phyloP scores from a whole-genome alignment of 2,888 invertebrate genomes.

The Hybos culiciformis region DNA sequence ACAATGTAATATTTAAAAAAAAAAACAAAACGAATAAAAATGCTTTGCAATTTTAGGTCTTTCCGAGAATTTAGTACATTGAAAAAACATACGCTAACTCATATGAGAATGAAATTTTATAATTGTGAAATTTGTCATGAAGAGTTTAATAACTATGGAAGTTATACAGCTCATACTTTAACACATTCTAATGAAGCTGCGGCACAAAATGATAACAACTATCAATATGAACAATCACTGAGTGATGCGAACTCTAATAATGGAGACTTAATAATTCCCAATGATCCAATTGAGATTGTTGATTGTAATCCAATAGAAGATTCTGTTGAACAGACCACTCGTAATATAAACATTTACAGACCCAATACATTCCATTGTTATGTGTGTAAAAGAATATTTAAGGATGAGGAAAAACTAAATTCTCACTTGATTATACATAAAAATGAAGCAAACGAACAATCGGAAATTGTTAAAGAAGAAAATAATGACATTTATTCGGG shows the following conservation, averaged over 20 bases:
- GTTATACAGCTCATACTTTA: conserved; percentile 8
- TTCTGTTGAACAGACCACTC: no score
- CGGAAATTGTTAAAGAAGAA: no score
- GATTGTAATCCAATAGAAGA: no score
- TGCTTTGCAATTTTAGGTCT: no score
- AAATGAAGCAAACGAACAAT: conserved; percentile 4
- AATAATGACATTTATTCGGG: no score
- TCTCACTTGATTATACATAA: conserved; percentile 19
- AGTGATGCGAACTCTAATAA: no score
- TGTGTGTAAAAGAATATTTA: conserved; percentile 22
- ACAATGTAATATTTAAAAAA: no score
- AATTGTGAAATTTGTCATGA: conserved; percentile 27
- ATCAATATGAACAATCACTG: no score
- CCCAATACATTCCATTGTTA: conserved; percentile 19
- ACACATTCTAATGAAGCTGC: neutral
- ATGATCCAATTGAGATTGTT: no score
- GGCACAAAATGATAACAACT: no score
- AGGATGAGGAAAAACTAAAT: conserved; percentile 18
- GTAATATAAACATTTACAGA: neutral
- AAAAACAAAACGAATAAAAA: no score
- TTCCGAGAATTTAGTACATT: conserved; percentile 33
- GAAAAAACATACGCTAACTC: conserved; percentile 33
- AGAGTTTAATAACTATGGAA: conserved; percentile 27
- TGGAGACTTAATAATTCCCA: no score
- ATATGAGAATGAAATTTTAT: conserved; percentile 30